Percentiles rank a stretch among this genome's conserved stretches.
Conservation (phyloP, 1,140 invertebrate genomes). For the Pseudomyrmex cubaensis region DNA sequence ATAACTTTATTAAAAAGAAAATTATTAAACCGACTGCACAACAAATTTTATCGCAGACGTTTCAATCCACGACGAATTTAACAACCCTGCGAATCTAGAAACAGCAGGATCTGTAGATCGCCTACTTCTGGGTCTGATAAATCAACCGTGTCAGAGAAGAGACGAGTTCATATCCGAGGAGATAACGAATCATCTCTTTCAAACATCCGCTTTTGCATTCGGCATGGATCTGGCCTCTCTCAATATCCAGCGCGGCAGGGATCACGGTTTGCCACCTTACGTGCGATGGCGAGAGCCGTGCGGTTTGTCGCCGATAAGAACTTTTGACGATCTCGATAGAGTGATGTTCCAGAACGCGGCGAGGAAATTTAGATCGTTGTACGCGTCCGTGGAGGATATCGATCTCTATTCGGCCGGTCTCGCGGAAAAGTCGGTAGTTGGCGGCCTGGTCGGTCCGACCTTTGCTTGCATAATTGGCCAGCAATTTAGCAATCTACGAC, state of each 20-base stretch:
- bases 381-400: constrained; percentile 92
- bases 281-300: constrained; percentile 93
- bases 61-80: constrained; percentile 91
- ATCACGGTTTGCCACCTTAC: constrained; percentile 95
- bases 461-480: constrained; percentile 98
- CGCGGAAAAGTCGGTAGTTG: constrained; percentile 91
- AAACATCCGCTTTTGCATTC: constrained; percentile 89
- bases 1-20: neutral
- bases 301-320: constrained; percentile 89
- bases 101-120: constrained; percentile 92
- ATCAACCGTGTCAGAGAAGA: constrained; percentile 91
- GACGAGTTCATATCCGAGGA: constrained; percentile 94
- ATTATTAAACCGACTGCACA: neutral
- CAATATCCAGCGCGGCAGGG: constrained; percentile 95
- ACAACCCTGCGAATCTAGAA: constrained; percentile 86
- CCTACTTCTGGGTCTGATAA: constrained; percentile 90
- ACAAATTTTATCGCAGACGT: constrained; percentile 87
- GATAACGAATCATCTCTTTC: constrained; percentile 95
- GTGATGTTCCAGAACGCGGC: constrained; percentile 89
- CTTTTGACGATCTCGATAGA: constrained; percentile 91
- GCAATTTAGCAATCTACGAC: constrained; percentile 94
- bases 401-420: constrained; percentile 97
- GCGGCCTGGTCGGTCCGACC: constrained; percentile 96
- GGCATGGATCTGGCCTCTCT: constrained; percentile 96
- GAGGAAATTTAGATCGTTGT: constrained; percentile 88